Conservation (phyloP, 2,113 vertebrate genomes). For the Turdus rufiventris region DNA sequence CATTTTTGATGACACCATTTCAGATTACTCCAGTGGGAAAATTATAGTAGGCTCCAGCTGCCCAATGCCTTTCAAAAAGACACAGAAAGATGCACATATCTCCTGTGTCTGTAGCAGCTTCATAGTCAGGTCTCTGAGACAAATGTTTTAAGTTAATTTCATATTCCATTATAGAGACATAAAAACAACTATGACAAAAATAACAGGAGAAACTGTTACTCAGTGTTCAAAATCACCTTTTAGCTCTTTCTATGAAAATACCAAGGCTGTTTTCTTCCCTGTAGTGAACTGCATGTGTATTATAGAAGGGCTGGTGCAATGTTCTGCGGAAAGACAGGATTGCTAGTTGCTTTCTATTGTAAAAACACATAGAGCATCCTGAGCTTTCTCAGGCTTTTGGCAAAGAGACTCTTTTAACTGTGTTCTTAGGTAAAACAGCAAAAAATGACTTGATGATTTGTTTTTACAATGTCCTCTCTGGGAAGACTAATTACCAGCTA, state of each 20-base stretch:
- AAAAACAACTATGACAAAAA: not conserved
- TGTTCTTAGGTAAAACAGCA: constrained; percentile 30
- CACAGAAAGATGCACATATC: not conserved
- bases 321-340: not conserved
- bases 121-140: not conserved
- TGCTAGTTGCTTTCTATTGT: not conserved
- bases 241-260: not conserved
- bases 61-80: not conserved
- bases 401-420: not conserved
- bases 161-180: not conserved
- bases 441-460: constrained; percentile 50
- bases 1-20: not conserved
- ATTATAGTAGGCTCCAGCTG: not conserved
- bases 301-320: not conserved
- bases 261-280: not conserved
- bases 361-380: not conserved
- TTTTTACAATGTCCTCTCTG: constrained; percentile 47
- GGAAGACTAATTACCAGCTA: constrained; percentile 52
- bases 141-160: not conserved
- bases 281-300: not conserved
- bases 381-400: constrained; percentile 2
- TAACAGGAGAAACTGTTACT: not conserved
- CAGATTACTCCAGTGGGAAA: not conserved
- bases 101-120: not conserved
- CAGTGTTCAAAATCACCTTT: not conserved